Evolutionary conservation across 2,888 invertebrate species (phyloP), one percentile per base, ranked within the genome.

Genomic region (Panzeria rudis): DNA sequence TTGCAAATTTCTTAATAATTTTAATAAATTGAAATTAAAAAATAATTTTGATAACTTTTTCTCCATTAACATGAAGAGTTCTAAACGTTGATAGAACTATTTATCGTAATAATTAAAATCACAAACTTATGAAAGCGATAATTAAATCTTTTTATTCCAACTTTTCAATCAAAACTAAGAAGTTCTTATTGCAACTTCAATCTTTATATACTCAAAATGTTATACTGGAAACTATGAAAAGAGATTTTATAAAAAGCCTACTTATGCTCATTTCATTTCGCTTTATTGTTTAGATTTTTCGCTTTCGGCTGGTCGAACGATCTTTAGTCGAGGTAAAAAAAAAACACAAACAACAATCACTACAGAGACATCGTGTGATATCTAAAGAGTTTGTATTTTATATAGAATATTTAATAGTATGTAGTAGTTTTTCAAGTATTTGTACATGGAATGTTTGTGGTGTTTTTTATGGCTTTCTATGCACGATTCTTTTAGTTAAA

Each of bases 141-240:
- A 35, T 50, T 4, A 69, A 81, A 84, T 66, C 75, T 76, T 73
- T 54, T 81, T 68, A 72, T 61, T 77, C 77, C 61, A 75, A 23
- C 82, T 79, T 79, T 85, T 59, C 62, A 75, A 71, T 52, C 20
- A n/a, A 29, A 83, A 85, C 85, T 85, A 71, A 85, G 78, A 66
- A 82, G 85, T 85, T 85, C 73, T 82, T 35, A 56, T 54, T 76
- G 75, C 59, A 85, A 85, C 82, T 85, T 54, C 79, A 82, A 35
- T 64, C 32, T 82, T 82, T 85, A 82, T 85, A 85, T 85, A 85
- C 85, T 25, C 35, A 72, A 75, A 56, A 66, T 13, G 17, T 73
- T 54, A 44, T 54, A 61, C 38, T 29, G 50, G 17, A 68, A 77
- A 77, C 25, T 35, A 54, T 23, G 41, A 54, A 54, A 56, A 47